A percentile compares a stretch with the other conserved stretches of the same genome.
These are phyloP conservation scores for Archocentrus centrarchus DNA, from an alignment of 2,113 vertebrate species.

Conservation along the genomic window DNA sequence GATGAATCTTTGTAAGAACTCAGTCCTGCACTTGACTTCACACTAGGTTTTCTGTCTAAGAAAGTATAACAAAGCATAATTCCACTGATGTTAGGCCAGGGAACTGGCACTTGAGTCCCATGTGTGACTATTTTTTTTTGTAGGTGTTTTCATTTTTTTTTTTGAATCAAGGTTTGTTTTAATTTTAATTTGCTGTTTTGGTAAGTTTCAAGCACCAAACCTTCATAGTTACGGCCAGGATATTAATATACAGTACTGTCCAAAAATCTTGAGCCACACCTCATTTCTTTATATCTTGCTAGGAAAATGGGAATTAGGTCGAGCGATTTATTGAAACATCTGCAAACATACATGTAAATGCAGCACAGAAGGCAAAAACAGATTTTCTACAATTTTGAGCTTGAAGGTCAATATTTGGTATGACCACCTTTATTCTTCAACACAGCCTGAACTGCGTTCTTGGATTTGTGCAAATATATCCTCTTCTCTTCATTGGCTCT, in stretches of 20 bases:
- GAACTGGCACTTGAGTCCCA: neutral
- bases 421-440: no score
- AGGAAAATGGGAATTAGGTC: no score
- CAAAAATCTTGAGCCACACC: neutral
- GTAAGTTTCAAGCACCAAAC: neutral
- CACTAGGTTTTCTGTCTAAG: constrained; percentile 5
- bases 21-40: constrained; percentile 34
- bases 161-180: neutral
- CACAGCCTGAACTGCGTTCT: no score
- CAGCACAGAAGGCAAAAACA: no score
- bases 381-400: no score
- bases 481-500: no score
- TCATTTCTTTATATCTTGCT: neutral
- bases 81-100: neutral
- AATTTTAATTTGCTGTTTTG: neutral
- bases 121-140: neutral
- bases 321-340: no score
- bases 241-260: neutral
- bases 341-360: no score
- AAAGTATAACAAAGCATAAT: neutral
- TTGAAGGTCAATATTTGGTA: no score
- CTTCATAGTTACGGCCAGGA: neutral
- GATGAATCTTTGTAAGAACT: constrained; percentile 37
- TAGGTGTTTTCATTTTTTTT: neutral
- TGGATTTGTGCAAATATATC: no score